Base-by-base conservation (phyloP, 2,113 vertebrate genomes). In the Oreocharis arfaki region DNA sequence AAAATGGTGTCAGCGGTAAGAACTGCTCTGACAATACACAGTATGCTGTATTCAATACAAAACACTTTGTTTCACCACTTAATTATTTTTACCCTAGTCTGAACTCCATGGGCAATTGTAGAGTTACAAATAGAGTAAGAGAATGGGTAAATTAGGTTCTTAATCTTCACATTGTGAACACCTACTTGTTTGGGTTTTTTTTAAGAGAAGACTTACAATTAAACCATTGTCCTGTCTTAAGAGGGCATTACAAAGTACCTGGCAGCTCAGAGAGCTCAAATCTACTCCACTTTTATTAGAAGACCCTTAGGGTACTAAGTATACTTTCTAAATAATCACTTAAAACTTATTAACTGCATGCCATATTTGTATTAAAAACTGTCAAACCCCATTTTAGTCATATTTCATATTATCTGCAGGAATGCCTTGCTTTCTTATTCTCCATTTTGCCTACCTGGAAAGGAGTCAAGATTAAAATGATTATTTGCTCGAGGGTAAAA, bases 401-500 rank as follows among this genome's bases (percentile, higher is more conserved):
- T 69, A 83, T 91, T 89, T 81, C 68, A 88, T 30, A 44, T 86
- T 92, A 80, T 90, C 69, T 92, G 30, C 63, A 92, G 85, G 81
- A 96, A 95, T 83, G 70, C 30, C 90, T 89, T 94, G 23, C 75
- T 87, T 92, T 84, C 47, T 94, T 86, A 27, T 28, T 75, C 79
- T 83, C 42, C 11, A 59, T 60, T 89, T 70, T 59, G n/a, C 37
- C 64, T 88, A 60, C 61, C 71, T 91, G 94, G 87, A 96, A 95
- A 95, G 52, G 82, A 90, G 80, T 85, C 87, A 95, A 96, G 76
- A 92, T 87, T 69, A 80, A 92, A 57, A 57, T 16, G 52, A 93
- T 60, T 95, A 84, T 78, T 94, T 92, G 89, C 95, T 59, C 65
- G 44, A 96, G 93, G 97, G 77, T 84, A 81, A 91, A 95, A 59